Evolutionary conservation across 2,888 invertebrate species (phyloP).

Genomic region (Diogma glabrata): DNA sequence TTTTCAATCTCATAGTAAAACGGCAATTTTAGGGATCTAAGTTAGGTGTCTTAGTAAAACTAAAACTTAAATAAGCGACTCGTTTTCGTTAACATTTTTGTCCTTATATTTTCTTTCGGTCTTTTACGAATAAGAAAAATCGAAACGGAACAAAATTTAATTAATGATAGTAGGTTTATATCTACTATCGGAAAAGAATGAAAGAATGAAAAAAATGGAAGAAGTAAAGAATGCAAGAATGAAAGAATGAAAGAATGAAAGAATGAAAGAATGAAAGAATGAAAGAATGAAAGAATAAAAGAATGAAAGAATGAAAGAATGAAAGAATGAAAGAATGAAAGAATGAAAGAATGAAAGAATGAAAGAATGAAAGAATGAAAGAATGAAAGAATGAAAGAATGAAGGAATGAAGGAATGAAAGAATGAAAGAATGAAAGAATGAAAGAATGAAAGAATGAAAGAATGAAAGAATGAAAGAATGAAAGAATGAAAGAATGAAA

Average conservation of each 20-base stretch:
- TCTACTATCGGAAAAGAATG: too few relatives aligned
- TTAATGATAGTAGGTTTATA: too few relatives aligned
- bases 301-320: neutral
- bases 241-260: neutral
- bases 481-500: neutral
- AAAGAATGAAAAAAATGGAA: neutral
- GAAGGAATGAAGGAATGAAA: neutral
- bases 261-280: neutral
- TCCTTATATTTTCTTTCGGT: too few relatives aligned
- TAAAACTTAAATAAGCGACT: too few relatives aligned
- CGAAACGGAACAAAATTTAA: too few relatives aligned
- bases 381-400: neutral
- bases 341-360: neutral
- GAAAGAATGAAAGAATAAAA: neutral
- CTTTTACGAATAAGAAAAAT: too few relatives aligned
- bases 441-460: neutral
- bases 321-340: neutral
- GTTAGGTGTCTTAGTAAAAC: too few relatives aligned
- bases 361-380: neutral
- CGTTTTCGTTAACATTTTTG: too few relatives aligned
- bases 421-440: neutral
- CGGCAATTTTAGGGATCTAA: too few relatives aligned
- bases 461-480: neutral
- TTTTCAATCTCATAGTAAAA: too few relatives aligned
- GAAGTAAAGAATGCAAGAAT: neutral